These are phyloP conservation scores for Globia sparganii DNA, from an alignment of 2,888 invertebrate species.

Conservation along the genomic window DNA sequence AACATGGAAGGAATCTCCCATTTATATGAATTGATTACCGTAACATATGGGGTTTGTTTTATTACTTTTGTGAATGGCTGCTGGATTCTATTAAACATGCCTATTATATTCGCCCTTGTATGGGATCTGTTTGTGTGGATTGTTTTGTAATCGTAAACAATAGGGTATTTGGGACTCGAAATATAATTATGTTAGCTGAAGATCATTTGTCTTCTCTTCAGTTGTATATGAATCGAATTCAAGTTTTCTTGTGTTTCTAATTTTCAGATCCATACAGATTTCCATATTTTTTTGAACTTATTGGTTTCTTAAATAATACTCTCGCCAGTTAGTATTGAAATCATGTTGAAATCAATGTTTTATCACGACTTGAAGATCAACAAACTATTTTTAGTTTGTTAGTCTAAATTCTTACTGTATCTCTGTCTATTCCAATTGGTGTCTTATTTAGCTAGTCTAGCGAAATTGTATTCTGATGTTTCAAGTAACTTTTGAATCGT, in stretches of 20 bases:
- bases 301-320: neutral
- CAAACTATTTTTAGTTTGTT: conserved; percentile 11
- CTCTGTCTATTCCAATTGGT: neutral
- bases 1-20: conserved; percentile 26
- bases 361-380: neutral
- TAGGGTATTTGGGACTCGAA: neutral
- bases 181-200: neutral
- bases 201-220: neutral
- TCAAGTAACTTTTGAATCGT: neutral
- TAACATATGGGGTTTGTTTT: conserved; percentile 56
- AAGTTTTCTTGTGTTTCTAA: neutral
- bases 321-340: neutral
- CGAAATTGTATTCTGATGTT: neutral
- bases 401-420: conserved; percentile 10
- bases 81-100: conserved; percentile 43
- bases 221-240: neutral
- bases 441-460: neutral
- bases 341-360: neutral
- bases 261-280: neutral
- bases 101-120: conserved; percentile 29
- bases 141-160: conserved; percentile 36
- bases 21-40: conserved; percentile 55
- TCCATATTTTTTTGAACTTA: neutral
- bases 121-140: conserved; percentile 7
- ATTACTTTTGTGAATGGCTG: conserved; percentile 45